phyloP scores from a whole-genome alignment of 2,113 vertebrate species.

The Serinus canaria region DNA sequence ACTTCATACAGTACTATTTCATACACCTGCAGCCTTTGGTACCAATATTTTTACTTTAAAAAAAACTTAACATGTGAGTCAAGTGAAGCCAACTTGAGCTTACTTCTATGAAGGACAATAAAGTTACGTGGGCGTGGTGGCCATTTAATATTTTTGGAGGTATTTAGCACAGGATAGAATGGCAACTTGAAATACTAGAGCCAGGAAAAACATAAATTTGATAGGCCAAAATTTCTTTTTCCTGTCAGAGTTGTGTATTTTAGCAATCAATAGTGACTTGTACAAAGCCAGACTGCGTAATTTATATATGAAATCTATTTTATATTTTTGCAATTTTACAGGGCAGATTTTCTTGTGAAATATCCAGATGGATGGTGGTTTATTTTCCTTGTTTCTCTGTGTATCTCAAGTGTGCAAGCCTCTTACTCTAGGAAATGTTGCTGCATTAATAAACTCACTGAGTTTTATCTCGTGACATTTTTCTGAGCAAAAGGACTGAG shows the following conservation, averaged over 20 bases:
- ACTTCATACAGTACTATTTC: constrained; percentile 33
- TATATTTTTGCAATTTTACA: not conserved
- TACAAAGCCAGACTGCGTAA: not conserved
- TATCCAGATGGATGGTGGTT: not conserved
- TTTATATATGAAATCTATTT: not conserved
- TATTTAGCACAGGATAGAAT: not conserved
- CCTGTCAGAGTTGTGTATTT: constrained; percentile 19
- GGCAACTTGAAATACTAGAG: constrained; percentile 5
- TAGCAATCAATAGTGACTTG: not conserved
- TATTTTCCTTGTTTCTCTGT: not conserved
- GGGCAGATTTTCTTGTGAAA: not conserved
- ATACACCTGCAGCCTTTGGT: constrained; percentile 28
- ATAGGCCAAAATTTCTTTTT: not conserved
- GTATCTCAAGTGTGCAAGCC: not conserved
- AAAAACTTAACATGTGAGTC: not conserved
- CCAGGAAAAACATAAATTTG: constrained; percentile 24
- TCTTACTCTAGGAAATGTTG: not conserved
- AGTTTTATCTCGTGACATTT: not conserved
- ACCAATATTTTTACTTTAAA: constrained; percentile 11
- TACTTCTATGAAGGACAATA: not conserved
- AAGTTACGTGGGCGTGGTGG: not conserved
- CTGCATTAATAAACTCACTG: not conserved
- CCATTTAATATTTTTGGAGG: not conserved
- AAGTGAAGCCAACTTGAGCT: constrained; percentile 9
- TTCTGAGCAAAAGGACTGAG: not conserved